Base-by-base conservation (phyloP, 2,113 vertebrate species). In the Elgaria multicarinata region DNA sequence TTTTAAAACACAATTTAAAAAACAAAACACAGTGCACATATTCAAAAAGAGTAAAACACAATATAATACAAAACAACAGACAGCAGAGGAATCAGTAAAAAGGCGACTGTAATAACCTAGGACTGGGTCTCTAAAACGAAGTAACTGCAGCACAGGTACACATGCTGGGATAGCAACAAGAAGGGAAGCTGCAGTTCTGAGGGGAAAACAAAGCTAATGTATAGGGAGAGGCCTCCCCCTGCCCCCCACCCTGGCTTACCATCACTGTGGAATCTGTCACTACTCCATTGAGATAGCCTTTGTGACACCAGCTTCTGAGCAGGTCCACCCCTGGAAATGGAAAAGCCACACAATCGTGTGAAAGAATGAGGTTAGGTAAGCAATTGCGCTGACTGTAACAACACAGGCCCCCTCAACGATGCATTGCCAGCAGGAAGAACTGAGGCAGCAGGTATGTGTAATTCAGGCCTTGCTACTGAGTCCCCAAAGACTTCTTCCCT, bases 261-360 rank as follows among this genome's bases (percentile, higher is more conserved):
- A 83, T 22, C 62, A 95, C 95, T 42, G 95, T 93, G 86, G 96
- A 95, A 89, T 97, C 95, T 0, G 0, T 90, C 46, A 93, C 92
- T 85, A 93, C n/a, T 36, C 97, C 74, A 9, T 93, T 88, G 88
- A 98, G 97, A 94, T 96, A 97, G 8, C 97, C 97, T 94, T 97
- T 96, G 89, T 96, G 92, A 93, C 97, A 98, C 95, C 97, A 96
- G 44, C 88, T 97, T 94, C 95, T 97, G 90, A 98, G 95, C 7
- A 98, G 93, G 75, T 98, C 97, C 86, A 97, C 94, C 87, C 97
- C 98, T 98, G 79, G 22, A 31, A 92, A 91, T 67, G 12, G 20
- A 87, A 58, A 85, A 62, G 90, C 72, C 33, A 77, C n/a, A 36
- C 24, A 84, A 31, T 80, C 42, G 50, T 36, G 13, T 28, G 10